Percentiles rank a stretch among this genome's conserved stretches.
Conservation (phyloP, 2,113 vertebrate species). For the Macaca nemestrina region DNA sequence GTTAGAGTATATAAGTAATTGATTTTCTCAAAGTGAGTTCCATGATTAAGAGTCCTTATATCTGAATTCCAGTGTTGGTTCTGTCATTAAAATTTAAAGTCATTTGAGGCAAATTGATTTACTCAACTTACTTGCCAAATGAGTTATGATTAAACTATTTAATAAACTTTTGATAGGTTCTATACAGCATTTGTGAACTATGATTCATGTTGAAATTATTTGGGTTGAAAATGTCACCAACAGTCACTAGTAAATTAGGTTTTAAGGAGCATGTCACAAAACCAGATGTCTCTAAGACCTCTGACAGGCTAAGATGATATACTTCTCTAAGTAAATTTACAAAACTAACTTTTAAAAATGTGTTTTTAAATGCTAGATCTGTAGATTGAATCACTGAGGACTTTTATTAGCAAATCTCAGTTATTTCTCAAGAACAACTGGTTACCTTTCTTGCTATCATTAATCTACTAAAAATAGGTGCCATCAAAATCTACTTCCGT, state of each 20-base stretch:
- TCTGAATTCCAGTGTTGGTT: not conserved
- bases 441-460: not conserved
- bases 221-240: not conserved
- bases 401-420: constrained; percentile 14
- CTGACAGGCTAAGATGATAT: not conserved
- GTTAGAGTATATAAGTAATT: not conserved
- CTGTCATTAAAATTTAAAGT: not conserved
- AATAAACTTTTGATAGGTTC: not conserved
- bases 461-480: not conserved
- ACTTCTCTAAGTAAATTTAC: not conserved
- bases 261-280: not conserved
- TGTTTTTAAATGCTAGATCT: constrained; percentile 16
- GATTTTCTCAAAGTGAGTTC: not conserved
- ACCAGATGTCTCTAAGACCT: not conserved
- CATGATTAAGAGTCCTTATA: not conserved
- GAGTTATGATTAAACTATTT: not conserved
- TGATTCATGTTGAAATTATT: not conserved
- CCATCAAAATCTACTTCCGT: not conserved
- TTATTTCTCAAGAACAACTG: not conserved
- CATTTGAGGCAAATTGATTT: not conserved
- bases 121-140: not conserved
- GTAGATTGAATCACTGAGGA: not conserved
- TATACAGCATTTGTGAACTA: not conserved
- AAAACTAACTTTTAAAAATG: not conserved
- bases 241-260: not conserved